Evolutionary conservation across 2,797 vertebrate species (phyloP), one percentile per base, ranked within the genome.

Genomic region (Lepus townsendii): DNA sequence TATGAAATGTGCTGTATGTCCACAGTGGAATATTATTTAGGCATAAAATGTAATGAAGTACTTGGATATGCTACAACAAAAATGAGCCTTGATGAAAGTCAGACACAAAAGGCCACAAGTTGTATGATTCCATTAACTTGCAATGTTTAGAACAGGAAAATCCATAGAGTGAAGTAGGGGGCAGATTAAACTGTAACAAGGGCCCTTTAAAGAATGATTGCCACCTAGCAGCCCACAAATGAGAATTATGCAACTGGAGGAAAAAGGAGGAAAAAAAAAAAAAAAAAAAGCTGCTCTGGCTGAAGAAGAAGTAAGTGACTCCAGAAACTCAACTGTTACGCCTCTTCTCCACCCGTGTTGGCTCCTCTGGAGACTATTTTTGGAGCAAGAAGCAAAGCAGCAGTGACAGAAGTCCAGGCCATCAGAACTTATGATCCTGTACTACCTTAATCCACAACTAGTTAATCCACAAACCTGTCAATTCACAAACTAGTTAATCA

Each of bases 381-480:
- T 32, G 13, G 14, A 24, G 11, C 16, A 82, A 19, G 71, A 60
- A 88, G 50, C 54, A 72, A 42, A 20, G 16, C 19, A 6, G 77
- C 47, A 93, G 32, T 72, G 42, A 92, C 16, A 76, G 9, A 91
- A 6, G 11, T 35, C 24, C 50, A 68, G 16, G 19, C 57, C 38
- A 76, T 38, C 57, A 83, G 66, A 77, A 32, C 52, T 83, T 57
- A 88, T 2, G 19, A 65, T 86, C 30, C 42, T 91, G 24, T 54
- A 32, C n/a, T 80, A 96, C 24, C n/a, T 96, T 93, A 93, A 88
- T 77, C 87, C 35, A 82, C 47, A 92, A 85, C 24, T 85, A 93
- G 32, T 42, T 84, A 90, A 93, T 60, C 71, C 42, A 72, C 63
- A 86, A 88, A 79, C 42, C 63, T 69, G 32, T 91, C 85, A 78